These are phyloP conservation scores for Argyra leucocephala DNA, from an alignment of 2,888 invertebrate genomes.

Conservation along the genomic window DNA sequence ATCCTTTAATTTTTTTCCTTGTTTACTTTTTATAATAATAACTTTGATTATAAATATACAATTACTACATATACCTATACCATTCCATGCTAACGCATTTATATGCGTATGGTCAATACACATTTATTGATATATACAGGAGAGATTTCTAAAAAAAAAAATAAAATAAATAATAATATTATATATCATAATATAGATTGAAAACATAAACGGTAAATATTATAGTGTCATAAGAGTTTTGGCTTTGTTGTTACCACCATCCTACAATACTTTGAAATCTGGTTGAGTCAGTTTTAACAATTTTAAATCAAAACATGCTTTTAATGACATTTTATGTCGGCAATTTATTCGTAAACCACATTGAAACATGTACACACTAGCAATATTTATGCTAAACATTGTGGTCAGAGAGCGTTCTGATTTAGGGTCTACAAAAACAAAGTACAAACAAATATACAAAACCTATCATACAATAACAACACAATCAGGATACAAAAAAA, in stretches of 20 bases:
- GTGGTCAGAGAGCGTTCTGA: constrained; percentile 21
- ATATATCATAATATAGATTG: too few species aligned
- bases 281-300: constrained; percentile 16
- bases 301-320: constrained; percentile 22
- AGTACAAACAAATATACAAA: not conserved
- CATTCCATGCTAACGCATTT: too few species aligned
- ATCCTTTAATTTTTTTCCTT: too few species aligned
- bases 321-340: constrained; percentile 25
- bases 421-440: constrained; percentile 13
- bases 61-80: not conserved
- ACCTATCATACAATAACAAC: too few species aligned
- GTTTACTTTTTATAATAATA: constrained; percentile 2
- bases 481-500: not conserved
- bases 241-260: not conserved
- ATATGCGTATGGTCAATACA: too few species aligned
- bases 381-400: constrained; percentile 31
- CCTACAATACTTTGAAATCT: not conserved
- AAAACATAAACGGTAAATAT: too few species aligned
- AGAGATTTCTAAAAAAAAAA: too few species aligned
- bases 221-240: too few species aligned
- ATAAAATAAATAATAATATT: too few species aligned
- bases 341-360: constrained; percentile 22
- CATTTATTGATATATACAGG: too few species aligned
- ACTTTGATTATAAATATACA: not conserved
- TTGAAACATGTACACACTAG: constrained; percentile 24